Conservation (phyloP, 2,888 invertebrate genomes). For the Drosophila anomalata region DNA sequence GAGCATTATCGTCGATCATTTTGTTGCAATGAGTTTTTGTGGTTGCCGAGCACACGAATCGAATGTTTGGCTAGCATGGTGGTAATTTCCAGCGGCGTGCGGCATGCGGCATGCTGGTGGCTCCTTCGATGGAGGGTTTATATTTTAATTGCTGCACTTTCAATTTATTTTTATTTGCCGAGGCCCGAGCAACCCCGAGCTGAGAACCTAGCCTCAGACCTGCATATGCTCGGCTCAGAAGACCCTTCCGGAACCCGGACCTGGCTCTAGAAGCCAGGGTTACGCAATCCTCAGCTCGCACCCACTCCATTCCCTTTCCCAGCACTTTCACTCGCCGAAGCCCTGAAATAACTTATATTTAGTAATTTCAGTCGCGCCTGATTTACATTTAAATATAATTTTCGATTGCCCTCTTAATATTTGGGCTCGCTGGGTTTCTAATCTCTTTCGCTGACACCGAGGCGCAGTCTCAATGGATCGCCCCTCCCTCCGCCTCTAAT, state of each 20-base stretch:
- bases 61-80: slow-evolving; percentile 73
- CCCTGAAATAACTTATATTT: slow-evolving; percentile 74
- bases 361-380: slow-evolving; percentile 65
- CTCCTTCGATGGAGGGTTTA: slow-evolving; percentile 46
- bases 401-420: slow-evolving; percentile 57
- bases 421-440: slow-evolving; percentile 62
- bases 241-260: slow-evolving; percentile 20
- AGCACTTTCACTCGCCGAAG: slow-evolving; percentile 75
- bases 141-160: slow-evolving; percentile 74
- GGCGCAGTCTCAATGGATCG: slow-evolving; percentile 65
- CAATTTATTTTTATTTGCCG: slow-evolving; percentile 64
- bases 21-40: slow-evolving; percentile 74
- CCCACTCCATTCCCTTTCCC: not conserved
- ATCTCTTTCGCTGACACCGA: slow-evolving; percentile 71
- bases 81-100: slow-evolving; percentile 65
- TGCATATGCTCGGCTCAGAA: not conserved
- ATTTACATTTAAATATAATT: slow-evolving; percentile 78
- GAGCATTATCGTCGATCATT: slow-evolving; percentile 75
- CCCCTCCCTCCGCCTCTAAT: slow-evolving; percentile 59
- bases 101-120: slow-evolving; percentile 42
- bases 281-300: slow-evolving; percentile 17
- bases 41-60: slow-evolving; percentile 71
- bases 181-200: slow-evolving; percentile 13
- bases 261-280: slow-evolving; percentile 23
- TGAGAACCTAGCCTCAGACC: no score